Evolutionary conservation across 2,113 vertebrate species (phyloP).

Genomic region (Anser cygnoides): DNA sequence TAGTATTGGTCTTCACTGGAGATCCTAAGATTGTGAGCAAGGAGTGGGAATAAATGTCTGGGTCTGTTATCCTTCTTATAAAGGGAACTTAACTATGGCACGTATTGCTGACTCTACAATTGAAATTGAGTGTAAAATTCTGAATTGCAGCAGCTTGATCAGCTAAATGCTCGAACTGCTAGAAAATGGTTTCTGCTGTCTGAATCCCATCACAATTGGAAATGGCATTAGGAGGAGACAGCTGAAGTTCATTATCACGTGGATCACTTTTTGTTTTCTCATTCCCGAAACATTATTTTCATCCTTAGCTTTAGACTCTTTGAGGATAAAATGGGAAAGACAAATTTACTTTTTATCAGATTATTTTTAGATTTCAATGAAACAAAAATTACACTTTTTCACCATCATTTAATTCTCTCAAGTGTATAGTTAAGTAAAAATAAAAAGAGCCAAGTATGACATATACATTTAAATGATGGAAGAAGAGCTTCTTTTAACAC

Average conservation of each 20-base stretch:
- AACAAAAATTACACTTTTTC: background rate
- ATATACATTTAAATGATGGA: background rate
- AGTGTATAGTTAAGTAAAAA: background rate
- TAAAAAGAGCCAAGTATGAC: background rate
- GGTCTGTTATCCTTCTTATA: background rate
- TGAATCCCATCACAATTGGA: background rate
- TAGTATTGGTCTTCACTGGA: background rate
- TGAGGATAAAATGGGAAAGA: background rate
- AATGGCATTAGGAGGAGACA: background rate
- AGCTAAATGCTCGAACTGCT: background rate
- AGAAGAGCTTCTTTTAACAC: constrained; percentile 39
- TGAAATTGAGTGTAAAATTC: constrained; percentile 29
- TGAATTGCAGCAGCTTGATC: background rate
- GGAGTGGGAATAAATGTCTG: background rate
- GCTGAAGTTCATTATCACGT: background rate
- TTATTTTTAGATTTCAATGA: background rate
- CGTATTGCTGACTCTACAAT: background rate
- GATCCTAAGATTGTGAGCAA: background rate
- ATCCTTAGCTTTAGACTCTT: background rate
- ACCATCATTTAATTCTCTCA: background rate
- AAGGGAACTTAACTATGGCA: background rate
- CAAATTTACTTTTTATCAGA: background rate
- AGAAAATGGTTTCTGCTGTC: background rate
- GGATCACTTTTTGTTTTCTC: background rate
- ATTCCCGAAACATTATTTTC: background rate